These are phyloP conservation scores for Kryptopterus vitreolus DNA, from an alignment of 2,797 vertebrate species.

Conservation along the genomic window DNA sequence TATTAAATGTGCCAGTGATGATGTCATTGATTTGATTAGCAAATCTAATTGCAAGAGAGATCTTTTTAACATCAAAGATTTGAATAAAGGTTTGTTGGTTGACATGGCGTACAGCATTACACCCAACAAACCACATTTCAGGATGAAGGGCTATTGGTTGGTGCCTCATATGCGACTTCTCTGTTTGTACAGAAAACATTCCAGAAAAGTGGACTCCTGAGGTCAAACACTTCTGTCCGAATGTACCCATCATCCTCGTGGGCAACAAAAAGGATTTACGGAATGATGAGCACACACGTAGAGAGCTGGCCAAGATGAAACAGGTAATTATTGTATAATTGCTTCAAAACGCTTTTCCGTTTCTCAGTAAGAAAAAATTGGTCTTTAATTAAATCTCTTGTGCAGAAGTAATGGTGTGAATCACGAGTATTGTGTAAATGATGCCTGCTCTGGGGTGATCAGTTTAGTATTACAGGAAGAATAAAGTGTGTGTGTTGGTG, in stretches of 20 bases:
- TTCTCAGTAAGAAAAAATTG: background rate
- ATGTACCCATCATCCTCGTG: conserved; percentile 97
- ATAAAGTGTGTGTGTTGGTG: too few relatives aligned
- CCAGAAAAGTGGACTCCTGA: conserved; percentile 99
- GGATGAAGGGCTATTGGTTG: background rate
- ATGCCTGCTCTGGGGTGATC: background rate
- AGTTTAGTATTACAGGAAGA: background rate
- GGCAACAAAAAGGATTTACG: conserved; percentile 99
- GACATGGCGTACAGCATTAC: background rate
- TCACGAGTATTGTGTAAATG: background rate
- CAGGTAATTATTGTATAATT: conserved; percentile 73
- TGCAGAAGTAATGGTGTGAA: background rate
- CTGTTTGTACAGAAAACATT: conserved; percentile 89
- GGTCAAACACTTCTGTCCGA: conserved; percentile 98
- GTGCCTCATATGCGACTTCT: conserved; percentile 11
- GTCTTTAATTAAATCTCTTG: background rate
- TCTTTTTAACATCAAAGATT: background rate
- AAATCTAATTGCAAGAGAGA: background rate
- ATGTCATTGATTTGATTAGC: background rate
- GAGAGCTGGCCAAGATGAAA: conserved; percentile 98
- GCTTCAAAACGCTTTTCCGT: background rate
- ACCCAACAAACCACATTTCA: background rate
- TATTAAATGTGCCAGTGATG: background rate
- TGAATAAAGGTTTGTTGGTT: conserved; percentile 3
- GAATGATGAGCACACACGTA: conserved; percentile 95